phyloP scores from a whole-genome alignment of 2,888 invertebrate genomes.

The Pheosia tremula region DNA sequence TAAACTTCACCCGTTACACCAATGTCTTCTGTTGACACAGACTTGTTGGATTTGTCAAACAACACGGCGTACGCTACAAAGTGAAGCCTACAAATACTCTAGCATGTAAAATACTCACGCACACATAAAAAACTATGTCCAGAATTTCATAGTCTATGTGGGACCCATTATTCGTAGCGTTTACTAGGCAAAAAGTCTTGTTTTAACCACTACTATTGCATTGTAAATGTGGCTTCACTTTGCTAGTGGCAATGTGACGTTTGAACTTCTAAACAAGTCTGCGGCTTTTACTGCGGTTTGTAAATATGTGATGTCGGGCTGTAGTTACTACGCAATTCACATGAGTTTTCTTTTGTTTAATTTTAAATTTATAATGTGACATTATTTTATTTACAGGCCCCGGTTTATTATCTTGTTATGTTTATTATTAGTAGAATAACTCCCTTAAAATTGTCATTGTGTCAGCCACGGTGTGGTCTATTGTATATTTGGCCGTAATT shows the following conservation, averaged over 20 bases:
- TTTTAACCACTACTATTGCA: too few species aligned
- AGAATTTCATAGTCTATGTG: too few species aligned
- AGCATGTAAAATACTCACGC: too few species aligned
- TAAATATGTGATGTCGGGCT: slow-evolving; percentile 22
- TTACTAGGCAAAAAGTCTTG: too few species aligned
- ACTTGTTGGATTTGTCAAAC: too few species aligned
- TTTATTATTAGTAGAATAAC: slow-evolving; percentile 18
- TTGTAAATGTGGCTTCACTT: too few species aligned
- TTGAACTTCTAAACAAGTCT: too few species aligned
- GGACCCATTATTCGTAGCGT: too few species aligned
- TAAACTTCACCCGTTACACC: slow-evolving; percentile 18
- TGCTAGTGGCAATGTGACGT: too few species aligned
- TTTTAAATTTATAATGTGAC: background rate
- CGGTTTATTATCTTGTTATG: slow-evolving; percentile 17
- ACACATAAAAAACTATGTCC: too few species aligned
- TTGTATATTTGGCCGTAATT: slow-evolving; percentile 43
- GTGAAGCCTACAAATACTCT: too few species aligned
- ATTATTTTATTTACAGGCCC: slow-evolving; percentile 36
- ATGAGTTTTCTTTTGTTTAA: background rate
- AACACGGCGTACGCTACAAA: too few species aligned
- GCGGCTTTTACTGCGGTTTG: slow-evolving; percentile 24
- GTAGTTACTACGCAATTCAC: background rate
- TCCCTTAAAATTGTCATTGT: slow-evolving; percentile 20
- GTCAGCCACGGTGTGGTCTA: slow-evolving; percentile 32
- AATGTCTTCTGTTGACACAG: slow-evolving; percentile 29